Conservation (phyloP, 2,797 vertebrate genomes). For the Anisognathus igniventris region DNA sequence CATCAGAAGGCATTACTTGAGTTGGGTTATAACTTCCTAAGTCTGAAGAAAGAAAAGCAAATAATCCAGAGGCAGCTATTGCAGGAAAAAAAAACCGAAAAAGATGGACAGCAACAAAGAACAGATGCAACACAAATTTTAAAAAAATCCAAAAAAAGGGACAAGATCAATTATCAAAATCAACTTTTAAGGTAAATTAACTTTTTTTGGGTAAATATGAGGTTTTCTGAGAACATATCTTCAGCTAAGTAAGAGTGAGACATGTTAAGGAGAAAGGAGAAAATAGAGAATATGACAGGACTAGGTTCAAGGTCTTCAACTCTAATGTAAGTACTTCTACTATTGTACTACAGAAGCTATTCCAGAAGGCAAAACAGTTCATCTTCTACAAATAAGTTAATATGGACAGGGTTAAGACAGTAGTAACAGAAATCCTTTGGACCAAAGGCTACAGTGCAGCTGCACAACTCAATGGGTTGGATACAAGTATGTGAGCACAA, state of each 20-base stretch:
- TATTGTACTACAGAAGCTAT: background rate
- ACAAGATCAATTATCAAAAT: background rate
- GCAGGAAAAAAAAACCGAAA: background rate
- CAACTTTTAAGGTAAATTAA: background rate
- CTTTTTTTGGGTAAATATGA: background rate
- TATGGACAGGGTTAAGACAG: accelerated
- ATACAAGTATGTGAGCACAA: background rate
- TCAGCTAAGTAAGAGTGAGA: background rate
- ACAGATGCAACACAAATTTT: background rate
- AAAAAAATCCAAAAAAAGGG: background rate
- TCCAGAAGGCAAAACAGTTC: background rate
- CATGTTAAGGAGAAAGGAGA: background rate
- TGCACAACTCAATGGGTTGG: too few species aligned
- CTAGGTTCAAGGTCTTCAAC: background rate
- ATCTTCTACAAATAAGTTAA: background rate
- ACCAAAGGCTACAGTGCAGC: background rate
- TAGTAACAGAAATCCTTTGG: background rate
- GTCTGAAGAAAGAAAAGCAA: background rate
- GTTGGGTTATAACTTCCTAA: background rate
- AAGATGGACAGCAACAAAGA: background rate
- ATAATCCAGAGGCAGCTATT: background rate
- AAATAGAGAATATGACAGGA: background rate
- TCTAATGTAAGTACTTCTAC: background rate
- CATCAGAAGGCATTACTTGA: accelerated
- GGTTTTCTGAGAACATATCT: background rate